Percentiles rank a stretch among this genome's conserved stretches.
Evolutionary conservation across 2,113 vertebrate genomes (phyloP).

Genomic region (Tor tambroides): DNA sequence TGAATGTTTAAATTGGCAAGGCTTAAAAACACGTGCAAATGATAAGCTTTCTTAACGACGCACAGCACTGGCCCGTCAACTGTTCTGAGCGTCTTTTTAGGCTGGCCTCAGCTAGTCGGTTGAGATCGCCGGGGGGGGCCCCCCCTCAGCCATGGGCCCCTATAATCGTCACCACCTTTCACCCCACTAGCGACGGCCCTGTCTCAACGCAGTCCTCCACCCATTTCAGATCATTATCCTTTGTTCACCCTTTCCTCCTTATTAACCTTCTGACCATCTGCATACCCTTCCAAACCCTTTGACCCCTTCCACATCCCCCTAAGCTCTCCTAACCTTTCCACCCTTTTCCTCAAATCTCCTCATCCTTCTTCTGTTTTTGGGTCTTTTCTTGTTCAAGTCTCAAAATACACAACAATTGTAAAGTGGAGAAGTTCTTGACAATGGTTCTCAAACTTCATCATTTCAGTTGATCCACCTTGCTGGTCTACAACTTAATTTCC

Average conservation of each 20-base stretch:
- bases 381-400: background rate
- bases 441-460: background rate
- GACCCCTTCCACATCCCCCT: background rate
- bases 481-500: background rate
- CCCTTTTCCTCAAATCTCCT: background rate
- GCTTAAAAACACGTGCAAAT: too few relatives aligned
- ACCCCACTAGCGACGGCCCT: too few relatives aligned
- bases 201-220: background rate
- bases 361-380: background rate
- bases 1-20: too few relatives aligned
- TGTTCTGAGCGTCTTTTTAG: too few relatives aligned
- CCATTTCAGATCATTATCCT: constrained; percentile 5
- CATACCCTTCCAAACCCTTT: background rate
- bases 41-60: too few relatives aligned
- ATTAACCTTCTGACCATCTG: constrained; percentile 14
- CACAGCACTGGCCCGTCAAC: too few relatives aligned
- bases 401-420: background rate
- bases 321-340: background rate
- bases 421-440: background rate
- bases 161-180: too few relatives aligned
- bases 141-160: too few relatives aligned
- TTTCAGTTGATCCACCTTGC: background rate
- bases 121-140: too few relatives aligned
- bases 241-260: background rate
- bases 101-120: too few relatives aligned